Conservation (phyloP, 2,888 invertebrate genomes). For the Baronia brevicornis region DNA sequence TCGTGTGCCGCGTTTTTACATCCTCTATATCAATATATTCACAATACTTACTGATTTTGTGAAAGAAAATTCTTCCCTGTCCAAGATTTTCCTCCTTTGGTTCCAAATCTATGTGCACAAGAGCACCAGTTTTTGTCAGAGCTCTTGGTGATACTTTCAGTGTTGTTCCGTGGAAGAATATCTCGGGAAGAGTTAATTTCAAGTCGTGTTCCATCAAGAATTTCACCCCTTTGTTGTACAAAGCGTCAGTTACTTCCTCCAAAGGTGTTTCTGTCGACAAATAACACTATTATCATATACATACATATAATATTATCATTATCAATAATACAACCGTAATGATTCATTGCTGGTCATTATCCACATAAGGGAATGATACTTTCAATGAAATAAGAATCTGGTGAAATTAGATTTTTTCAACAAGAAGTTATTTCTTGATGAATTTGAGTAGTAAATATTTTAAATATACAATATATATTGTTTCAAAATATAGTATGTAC, state of each 20-base stretch:
- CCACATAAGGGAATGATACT: too few relatives aligned
- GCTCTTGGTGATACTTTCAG: slow-evolving; percentile 84
- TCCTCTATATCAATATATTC: not conserved
- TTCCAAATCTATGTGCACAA: slow-evolving; percentile 83
- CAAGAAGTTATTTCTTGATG: too few relatives aligned
- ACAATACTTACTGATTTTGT: slow-evolving; percentile 79
- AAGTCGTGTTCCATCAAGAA: slow-evolving; percentile 87
- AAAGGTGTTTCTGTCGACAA: slow-evolving; percentile 75
- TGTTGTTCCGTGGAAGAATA: slow-evolving; percentile 83
- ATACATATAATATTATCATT: too few relatives aligned
- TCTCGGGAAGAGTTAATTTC: slow-evolving; percentile 81
- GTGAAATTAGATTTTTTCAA: too few relatives aligned
- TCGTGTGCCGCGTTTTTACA: not conserved
- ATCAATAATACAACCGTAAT: too few relatives aligned
- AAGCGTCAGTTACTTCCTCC: slow-evolving; percentile 83
- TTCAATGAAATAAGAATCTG: too few relatives aligned
- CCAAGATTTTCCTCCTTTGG: slow-evolving; percentile 64
- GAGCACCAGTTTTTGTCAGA: slow-evolving; percentile 82
- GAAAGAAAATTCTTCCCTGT: slow-evolving; percentile 79
- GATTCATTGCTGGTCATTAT: too few relatives aligned
- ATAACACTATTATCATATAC: not conserved
- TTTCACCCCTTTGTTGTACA: slow-evolving; percentile 81
- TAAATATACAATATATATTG: too few relatives aligned
- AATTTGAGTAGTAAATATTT: too few relatives aligned
- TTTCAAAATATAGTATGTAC: too few relatives aligned